A percentile compares a stretch with the other conserved stretches of the same genome.
Conservation (phyloP, 2,113 vertebrate genomes). For the Onychostoma macrolepis region DNA sequence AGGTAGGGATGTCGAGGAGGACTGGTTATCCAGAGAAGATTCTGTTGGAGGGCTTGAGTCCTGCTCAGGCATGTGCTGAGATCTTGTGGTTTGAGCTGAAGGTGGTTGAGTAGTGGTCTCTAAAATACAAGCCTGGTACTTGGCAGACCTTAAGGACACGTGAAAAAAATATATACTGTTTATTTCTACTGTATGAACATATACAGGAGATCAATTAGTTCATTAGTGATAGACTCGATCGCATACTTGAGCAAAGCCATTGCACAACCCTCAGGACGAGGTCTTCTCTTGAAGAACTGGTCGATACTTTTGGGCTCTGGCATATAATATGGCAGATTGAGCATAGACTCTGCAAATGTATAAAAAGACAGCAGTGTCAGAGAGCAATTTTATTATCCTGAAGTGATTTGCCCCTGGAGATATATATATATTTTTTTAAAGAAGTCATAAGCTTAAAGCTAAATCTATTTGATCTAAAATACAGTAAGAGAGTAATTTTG, state of each 20-base stretch:
- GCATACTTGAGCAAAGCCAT: slow-evolving; percentile 93
- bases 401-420: background rate
- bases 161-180: background rate
- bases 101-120: slow-evolving; percentile 61
- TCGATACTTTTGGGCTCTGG: slow-evolving; percentile 90
- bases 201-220: background rate
- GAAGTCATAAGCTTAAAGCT: background rate
- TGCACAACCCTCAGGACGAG: slow-evolving; percentile 80
- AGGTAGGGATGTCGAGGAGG: slow-evolving; percentile 47
- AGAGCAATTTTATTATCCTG: background rate
- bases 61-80: slow-evolving; percentile 40
- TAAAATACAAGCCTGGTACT: slow-evolving; percentile 77
- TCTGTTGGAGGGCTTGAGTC: slow-evolving; percentile 49
- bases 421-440: background rate
- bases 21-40: slow-evolving; percentile 43
- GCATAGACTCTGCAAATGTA: slow-evolving; percentile 78
- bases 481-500: background rate
- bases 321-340: slow-evolving; percentile 91
- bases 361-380: background rate
- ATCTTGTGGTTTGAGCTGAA: slow-evolving; percentile 42
- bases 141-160: slow-evolving; percentile 79
- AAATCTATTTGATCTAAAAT: background rate
- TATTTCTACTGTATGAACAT: background rate
- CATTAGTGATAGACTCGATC: background rate
- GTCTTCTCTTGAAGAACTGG: slow-evolving; percentile 86